phyloP scores from a whole-genome alignment of 2,888 invertebrate species.

The Polylopha cassiicola region DNA sequence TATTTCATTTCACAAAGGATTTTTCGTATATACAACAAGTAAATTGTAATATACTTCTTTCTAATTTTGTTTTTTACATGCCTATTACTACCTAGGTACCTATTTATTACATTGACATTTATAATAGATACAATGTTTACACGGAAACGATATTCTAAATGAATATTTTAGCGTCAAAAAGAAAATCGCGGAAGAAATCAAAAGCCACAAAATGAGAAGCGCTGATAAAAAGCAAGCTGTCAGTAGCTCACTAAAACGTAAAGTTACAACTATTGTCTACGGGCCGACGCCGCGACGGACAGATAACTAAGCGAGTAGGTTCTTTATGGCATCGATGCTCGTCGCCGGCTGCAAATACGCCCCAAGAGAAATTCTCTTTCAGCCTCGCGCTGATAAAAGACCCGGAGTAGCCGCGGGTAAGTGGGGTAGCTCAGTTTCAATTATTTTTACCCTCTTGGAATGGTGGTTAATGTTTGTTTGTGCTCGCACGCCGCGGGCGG shows the following conservation, averaged over 20 bases:
- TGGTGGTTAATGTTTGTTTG: too few relatives aligned
- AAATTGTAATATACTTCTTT: too few relatives aligned
- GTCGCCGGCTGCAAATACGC: conserved; percentile 16
- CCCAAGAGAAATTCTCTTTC: conserved; percentile 23
- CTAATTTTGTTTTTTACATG: too few relatives aligned
- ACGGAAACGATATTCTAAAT: too few relatives aligned
- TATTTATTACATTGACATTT: too few relatives aligned
- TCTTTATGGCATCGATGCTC: conserved; percentile 20
- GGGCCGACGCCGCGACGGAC: conserved; percentile 6
- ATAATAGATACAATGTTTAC: too few relatives aligned
- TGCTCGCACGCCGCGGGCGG: too few relatives aligned
- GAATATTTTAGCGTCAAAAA: too few relatives aligned
- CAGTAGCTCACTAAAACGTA: conserved; percentile 11
- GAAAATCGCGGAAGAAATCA: too few relatives aligned
- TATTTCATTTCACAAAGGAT: too few relatives aligned
- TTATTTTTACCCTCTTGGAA: conserved; percentile 19
- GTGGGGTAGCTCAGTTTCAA: conserved; percentile 21
- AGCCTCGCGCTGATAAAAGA: conserved; percentile 21
- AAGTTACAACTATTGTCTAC: conserved; percentile 12
- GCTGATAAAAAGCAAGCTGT: conserved; percentile 5
- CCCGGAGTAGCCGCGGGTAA: conserved; percentile 19
- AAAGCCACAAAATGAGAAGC: conserved; percentile 6
- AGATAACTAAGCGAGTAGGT: conserved; percentile 22
- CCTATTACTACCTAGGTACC: too few relatives aligned
- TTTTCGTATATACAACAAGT: too few relatives aligned